Base-by-base conservation (phyloP, 2,797 vertebrate genomes). In the Lycodopsis pacificus region DNA sequence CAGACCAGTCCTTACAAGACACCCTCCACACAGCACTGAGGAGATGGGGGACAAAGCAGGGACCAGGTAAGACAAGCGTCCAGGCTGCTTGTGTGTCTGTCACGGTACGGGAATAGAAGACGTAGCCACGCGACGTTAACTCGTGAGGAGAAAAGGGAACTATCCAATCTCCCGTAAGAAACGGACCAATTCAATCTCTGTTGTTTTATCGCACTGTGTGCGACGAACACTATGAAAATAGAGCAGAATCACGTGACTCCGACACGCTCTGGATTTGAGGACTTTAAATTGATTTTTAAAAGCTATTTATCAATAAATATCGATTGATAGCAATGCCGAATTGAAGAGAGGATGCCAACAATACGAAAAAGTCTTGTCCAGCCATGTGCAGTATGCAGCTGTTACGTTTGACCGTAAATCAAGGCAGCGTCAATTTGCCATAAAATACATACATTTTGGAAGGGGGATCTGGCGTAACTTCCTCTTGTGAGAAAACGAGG, bases 31-130 rank as follows among this genome's bases (percentile, higher is more conserved):
- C 42, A 12, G 36, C 14, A 11, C 40, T 1, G 53, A 32, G 10
- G 49, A 75, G 38, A 87, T 89, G 87, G 85, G 64, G 34, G 85
- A 87, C 64, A 81, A 34, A 80, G 2, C 67, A 6, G 87, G 85
- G 22, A 89, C 85, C 67, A 87, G 85, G 87, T 89, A 63, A 56
- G 87, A 27, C 0, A 11, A 2, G 0, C 1, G 2, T 2, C 4
- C 6, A 19, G 32, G 2, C 15, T 48, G 2, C 36, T 10, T 7
- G 13, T 4, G 6, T 12, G 14, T 14, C 19, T 44, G 57, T 53
- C 58, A 61, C 34, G 20, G 20, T 25, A 8, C 17, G 17, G 11
- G 9, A 25, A 42, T 1, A 20, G 17, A 38, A 27, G n/a, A 48
- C 38, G 40, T 5, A 42, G 53, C 25, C 20, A 14, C 30, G 51